Evolutionary conservation across 2,797 vertebrate species (phyloP).

Genomic region (Ctenosaura bakeri): DNA sequence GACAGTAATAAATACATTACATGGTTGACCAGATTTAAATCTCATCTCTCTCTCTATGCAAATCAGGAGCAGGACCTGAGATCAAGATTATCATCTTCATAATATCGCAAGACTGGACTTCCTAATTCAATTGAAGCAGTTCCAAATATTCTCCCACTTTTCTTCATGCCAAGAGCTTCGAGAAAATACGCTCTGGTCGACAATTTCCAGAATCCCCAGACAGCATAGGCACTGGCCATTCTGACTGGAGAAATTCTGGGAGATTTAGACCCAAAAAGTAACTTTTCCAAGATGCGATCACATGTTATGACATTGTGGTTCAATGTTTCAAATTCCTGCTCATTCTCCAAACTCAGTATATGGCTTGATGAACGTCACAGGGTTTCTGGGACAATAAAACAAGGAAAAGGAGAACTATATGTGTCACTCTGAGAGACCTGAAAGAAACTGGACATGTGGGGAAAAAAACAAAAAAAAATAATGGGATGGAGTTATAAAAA

Average conservation of each 20-base stretch:
- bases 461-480: too few relatives aligned
- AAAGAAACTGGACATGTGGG: too few relatives aligned
- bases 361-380: neutral
- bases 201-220: too few relatives aligned
- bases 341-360: neutral
- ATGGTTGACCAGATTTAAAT: constrained; percentile 15
- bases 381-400: too few relatives aligned
- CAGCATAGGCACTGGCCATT: too few relatives aligned
- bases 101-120: accelerated
- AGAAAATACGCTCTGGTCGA: neutral
- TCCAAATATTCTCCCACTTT: constrained; percentile 6
- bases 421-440: neutral
- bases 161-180: neutral
- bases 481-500: too few relatives aligned
- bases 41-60: neutral
- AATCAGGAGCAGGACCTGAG: neutral
- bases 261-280: too few relatives aligned
- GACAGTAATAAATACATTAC: neutral
- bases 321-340: neutral
- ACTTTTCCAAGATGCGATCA: neutral
- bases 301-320: neutral
- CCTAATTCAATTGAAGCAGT: neutral
- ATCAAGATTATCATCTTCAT: constrained; percentile 30
- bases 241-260: too few relatives aligned
- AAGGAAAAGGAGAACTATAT: too few relatives aligned